Conservation (phyloP, 1,140 invertebrate species). For the Camponotus floridanus region DNA sequence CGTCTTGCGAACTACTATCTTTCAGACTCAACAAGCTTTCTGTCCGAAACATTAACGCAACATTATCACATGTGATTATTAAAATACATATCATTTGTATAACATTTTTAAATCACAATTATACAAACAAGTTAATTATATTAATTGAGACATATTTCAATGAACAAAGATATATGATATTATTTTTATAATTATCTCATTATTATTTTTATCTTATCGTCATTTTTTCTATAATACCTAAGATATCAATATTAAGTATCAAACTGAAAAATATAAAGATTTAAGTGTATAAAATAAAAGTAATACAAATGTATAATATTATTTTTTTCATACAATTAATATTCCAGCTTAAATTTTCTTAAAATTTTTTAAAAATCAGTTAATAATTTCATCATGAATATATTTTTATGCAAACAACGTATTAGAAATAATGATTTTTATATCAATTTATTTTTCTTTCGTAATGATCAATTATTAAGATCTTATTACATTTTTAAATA, state of each 20-base stretch:
- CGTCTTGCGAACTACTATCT: conserved; percentile 8
- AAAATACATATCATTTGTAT: neutral
- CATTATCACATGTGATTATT: conserved; percentile 4
- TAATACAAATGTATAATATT: neutral
- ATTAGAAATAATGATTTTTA: neutral
- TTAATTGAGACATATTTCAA: neutral
- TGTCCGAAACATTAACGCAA: neutral
- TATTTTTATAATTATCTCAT: neutral
- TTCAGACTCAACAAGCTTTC: conserved; percentile 11
- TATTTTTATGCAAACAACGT: neutral
- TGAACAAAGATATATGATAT: neutral
- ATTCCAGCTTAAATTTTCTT: neutral
- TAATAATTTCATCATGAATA: neutral
- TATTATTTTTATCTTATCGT: too few relatives aligned
- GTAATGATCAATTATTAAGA: neutral
- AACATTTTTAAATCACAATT: neutral
- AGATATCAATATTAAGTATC: neutral
- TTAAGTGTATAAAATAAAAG: too few relatives aligned
- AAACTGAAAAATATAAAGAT: neutral
- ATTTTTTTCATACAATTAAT: neutral
- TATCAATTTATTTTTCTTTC: neutral
- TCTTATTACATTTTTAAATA: conserved; percentile 12
- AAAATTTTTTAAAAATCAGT: neutral
- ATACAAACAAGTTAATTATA: neutral
- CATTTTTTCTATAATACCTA: neutral